Evolutionary conservation across 2,797 vertebrate species (phyloP).

Genomic region (Loris lydekkerianus): DNA sequence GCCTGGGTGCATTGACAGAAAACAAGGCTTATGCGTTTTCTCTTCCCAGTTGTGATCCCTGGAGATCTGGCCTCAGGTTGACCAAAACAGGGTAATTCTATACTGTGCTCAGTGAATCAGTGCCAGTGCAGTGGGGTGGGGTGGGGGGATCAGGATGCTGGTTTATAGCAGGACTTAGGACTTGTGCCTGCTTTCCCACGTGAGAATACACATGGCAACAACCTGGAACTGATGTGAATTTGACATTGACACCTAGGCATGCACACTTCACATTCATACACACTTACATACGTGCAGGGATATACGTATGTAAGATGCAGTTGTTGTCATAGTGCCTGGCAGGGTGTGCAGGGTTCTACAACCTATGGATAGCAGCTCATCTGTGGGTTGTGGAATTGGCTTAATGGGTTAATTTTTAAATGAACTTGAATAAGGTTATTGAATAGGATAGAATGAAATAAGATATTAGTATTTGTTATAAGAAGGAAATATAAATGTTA

Average conservation of each 20-base stretch:
- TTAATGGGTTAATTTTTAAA: neutral
- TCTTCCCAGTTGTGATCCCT: neutral
- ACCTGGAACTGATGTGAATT: neutral
- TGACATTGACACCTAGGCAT: neutral
- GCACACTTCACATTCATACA: too few relatives aligned
- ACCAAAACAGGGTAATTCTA: neutral
- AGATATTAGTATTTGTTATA: neutral
- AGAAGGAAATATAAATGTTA: neutral
- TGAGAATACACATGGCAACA: neutral
- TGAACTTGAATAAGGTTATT: neutral
- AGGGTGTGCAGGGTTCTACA: neutral
- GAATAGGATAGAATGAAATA: neutral
- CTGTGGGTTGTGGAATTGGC: neutral
- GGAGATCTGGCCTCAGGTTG: neutral
- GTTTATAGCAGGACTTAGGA: neutral
- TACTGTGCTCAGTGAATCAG: neutral
- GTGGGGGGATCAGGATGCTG: neutral
- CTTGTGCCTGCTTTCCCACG: neutral
- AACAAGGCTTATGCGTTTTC: neutral
- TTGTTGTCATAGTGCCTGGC: neutral
- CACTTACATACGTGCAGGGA: too few relatives aligned
- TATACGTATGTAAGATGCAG: neutral
- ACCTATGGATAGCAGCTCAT: neutral
- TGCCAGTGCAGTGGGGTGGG: neutral
- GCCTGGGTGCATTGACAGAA: neutral